Percentiles rank a stretch among this genome's conserved stretches.
Conservation (phyloP, 2,797 vertebrate species). For the Margarornis squamiger region DNA sequence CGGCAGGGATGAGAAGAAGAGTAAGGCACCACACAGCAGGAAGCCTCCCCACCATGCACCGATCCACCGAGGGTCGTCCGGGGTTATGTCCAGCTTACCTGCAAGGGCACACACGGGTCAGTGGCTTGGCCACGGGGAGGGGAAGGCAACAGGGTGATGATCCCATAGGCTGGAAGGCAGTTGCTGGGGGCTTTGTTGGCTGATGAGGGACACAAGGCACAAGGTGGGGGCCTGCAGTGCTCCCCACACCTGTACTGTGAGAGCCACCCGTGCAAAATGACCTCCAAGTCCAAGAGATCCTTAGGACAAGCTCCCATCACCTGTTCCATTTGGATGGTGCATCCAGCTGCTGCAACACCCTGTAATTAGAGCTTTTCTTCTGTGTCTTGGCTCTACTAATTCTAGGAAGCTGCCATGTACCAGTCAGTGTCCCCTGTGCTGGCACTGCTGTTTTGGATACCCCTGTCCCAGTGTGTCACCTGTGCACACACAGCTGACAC, state of each 20-base stretch:
- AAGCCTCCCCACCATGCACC: conserved; percentile 99
- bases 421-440: background rate
- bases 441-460: background rate
- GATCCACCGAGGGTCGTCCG: conserved; percentile 97
- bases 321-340: no score
- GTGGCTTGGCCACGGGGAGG: rapidly evolving
- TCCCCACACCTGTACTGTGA: rapidly evolving
- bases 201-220: background rate
- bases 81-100: conserved; percentile 90
- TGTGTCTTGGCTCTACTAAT: background rate
- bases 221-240: background rate
- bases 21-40: conserved; percentile 96
- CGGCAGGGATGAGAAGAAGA: conserved; percentile 93
- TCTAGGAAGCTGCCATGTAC: background rate
- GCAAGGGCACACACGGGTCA: background rate
- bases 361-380: background rate
- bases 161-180: rapidly evolving
- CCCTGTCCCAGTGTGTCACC: rapidly evolving
- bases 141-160: rapidly evolving
- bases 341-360: background rate
- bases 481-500: background rate
- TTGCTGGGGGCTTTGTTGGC: background rate
- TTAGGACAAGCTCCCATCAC: background rate
- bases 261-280: background rate
- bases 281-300: background rate